Conservation (phyloP, 2,888 invertebrate genomes). For the Clitarchus hookeri region DNA sequence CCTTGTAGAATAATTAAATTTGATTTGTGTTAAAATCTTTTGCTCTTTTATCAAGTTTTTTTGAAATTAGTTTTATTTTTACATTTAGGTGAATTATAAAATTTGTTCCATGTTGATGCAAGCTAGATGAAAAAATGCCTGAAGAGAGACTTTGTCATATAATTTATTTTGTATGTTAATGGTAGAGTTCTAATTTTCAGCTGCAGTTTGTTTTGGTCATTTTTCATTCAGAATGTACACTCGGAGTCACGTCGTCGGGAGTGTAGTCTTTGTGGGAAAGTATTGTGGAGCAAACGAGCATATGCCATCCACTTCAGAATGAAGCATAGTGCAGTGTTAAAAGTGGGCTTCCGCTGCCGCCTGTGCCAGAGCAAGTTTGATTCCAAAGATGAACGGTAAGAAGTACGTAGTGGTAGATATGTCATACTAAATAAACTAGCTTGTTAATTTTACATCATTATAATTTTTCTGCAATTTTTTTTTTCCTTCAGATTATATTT, state of each 20-base stretch:
- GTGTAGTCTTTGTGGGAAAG: constrained; percentile 43
- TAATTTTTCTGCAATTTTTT: not conserved
- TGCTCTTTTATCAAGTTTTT: too few species aligned
- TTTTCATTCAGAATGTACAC: constrained; percentile 42
- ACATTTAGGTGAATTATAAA: too few species aligned
- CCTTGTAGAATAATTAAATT: too few species aligned
- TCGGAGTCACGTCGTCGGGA: constrained; percentile 40
- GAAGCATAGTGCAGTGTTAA: constrained; percentile 44
- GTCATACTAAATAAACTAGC: not conserved
- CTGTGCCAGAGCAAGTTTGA: constrained; percentile 56
- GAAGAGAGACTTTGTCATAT: too few species aligned
- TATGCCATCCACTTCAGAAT: constrained; percentile 45
- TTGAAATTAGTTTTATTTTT: too few species aligned
- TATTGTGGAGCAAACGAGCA: constrained; percentile 44
- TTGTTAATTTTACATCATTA: not conserved
- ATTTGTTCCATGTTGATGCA: too few species aligned
- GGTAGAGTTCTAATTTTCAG: not conserved
- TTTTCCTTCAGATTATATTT: too few species aligned
- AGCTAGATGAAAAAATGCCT: too few species aligned
- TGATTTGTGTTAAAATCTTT: too few species aligned
- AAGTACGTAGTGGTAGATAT: not conserved
- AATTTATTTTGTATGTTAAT: too few species aligned
- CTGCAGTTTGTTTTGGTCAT: not conserved
- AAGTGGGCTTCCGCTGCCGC: constrained; percentile 56
- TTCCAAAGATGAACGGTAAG: constrained; percentile 59